Percentiles rank a stretch among this genome's conserved stretches.
Evolutionary conservation across 2,888 invertebrate genomes (phyloP).

Genomic region (Drosophila glabriapex): DNA sequence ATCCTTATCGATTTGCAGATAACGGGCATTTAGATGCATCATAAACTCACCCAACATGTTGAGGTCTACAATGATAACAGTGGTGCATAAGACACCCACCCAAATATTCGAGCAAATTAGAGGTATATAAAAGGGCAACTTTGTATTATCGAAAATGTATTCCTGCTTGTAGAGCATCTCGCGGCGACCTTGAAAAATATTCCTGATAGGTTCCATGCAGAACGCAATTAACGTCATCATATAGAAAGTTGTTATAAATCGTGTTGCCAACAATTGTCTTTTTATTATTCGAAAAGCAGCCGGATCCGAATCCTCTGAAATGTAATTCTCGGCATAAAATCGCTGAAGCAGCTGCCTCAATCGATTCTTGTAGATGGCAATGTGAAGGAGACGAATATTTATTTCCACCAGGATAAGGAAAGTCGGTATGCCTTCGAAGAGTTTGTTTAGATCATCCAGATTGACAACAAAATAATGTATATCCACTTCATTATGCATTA

Average conservation of each 20-base stretch:
- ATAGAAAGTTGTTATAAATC: conserved; percentile 63
- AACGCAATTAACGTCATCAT: conserved; percentile 59
- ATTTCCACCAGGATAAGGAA: conserved; percentile 65
- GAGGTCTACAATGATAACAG: conserved; percentile 65
- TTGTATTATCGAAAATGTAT: conserved; percentile 65
- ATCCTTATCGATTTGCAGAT: conserved; percentile 66
- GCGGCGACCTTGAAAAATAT: conserved; percentile 48
- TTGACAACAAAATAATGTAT: conserved; percentile 56
- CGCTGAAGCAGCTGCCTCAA: conserved; percentile 62
- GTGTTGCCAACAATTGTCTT: conserved; percentile 55
- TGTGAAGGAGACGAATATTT: conserved; percentile 61
- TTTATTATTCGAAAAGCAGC: conserved; percentile 51
- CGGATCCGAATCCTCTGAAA: conserved; percentile 46
- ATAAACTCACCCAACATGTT: conserved; percentile 74
- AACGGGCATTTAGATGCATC: conserved; percentile 77
- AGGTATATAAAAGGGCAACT: conserved; percentile 52
- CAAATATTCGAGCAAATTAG: conserved; percentile 53
- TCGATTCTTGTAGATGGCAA: conserved; percentile 48
- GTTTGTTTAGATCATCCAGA: conserved; percentile 51
- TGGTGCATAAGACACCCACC: conserved; percentile 60
- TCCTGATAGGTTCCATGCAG: conserved; percentile 47
- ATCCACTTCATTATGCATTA: conserved; percentile 62
- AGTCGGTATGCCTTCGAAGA: conserved; percentile 66
- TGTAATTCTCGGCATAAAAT: conserved; percentile 70
- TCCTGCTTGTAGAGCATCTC: conserved; percentile 70